Evolutionary conservation across 2,113 vertebrate genomes (phyloP).

Genomic region (Lynx canadensis): DNA sequence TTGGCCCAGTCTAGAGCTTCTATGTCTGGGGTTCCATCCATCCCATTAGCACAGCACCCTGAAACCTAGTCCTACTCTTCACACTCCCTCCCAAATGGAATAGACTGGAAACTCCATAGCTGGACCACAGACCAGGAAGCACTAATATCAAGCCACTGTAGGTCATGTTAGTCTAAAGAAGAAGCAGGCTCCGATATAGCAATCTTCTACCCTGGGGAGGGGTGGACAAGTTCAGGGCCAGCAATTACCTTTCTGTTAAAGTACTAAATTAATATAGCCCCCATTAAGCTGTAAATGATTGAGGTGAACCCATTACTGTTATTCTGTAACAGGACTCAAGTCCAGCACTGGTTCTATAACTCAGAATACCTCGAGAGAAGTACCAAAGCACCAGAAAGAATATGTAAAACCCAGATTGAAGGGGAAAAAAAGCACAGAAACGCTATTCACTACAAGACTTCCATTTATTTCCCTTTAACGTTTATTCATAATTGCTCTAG

Average conservation of each 20-base stretch:
- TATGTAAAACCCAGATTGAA: neutral
- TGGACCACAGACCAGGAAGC: neutral
- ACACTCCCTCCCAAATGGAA: neutral
- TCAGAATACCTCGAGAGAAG: neutral
- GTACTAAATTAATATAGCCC: neutral
- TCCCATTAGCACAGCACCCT: neutral
- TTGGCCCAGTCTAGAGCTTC: neutral
- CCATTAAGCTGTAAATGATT: neutral
- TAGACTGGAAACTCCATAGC: neutral
- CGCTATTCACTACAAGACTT: neutral
- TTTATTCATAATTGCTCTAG: neutral
- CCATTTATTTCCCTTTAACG: neutral
- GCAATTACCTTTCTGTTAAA: neutral
- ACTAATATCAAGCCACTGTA: neutral
- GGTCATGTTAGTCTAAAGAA: neutral
- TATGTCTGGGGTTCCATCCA: neutral
- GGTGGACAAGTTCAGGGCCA: neutral
- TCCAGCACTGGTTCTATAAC: neutral
- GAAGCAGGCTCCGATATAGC: neutral
- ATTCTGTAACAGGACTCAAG: neutral
- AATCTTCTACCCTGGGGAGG: neutral
- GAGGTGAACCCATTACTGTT: neutral
- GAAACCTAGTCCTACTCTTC: neutral
- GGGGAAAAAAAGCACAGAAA: conserved; percentile 15
- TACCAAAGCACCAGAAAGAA: neutral